phyloP scores from a whole-genome alignment of 2,113 vertebrate genomes.

The Ailuropoda melanoleuca region DNA sequence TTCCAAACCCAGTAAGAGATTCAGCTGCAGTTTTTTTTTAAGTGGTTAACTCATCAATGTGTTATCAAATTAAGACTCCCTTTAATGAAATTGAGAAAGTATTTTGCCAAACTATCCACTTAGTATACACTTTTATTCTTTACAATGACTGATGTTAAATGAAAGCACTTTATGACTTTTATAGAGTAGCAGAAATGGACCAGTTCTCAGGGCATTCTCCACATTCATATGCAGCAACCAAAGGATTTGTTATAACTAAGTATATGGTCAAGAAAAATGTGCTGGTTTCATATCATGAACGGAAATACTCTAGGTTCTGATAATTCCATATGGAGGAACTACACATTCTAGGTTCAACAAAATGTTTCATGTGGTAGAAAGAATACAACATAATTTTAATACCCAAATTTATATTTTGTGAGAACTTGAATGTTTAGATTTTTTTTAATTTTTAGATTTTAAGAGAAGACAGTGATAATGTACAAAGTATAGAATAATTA shows the following conservation, averaged over 20 bases:
- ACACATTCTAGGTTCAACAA: not conserved
- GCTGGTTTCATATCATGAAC: not conserved
- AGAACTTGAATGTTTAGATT: not conserved
- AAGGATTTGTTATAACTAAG: not conserved
- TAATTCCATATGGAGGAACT: not conserved
- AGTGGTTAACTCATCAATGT: conserved; percentile 23
- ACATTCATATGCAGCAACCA: not conserved
- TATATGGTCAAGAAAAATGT: not conserved
- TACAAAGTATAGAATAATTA: not conserved
- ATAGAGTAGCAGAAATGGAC: not conserved
- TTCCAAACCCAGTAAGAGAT: conserved; percentile 48
- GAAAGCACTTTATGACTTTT: not conserved
- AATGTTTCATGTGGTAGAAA: conserved; percentile 6
- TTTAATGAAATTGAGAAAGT: conserved; percentile 23
- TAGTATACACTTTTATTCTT: not conserved
- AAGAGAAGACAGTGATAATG: not conserved
- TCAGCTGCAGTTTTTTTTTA: not conserved
- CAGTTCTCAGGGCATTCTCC: not conserved
- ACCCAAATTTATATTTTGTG: not conserved
- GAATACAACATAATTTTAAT: not conserved
- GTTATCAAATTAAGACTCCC: not conserved
- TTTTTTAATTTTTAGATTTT: not conserved
- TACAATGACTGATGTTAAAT: not conserved
- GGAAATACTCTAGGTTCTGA: not conserved
- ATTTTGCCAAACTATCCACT: not conserved